phyloP scores from a whole-genome alignment of 2,888 invertebrate genomes.

The Calameuta filiformis region DNA sequence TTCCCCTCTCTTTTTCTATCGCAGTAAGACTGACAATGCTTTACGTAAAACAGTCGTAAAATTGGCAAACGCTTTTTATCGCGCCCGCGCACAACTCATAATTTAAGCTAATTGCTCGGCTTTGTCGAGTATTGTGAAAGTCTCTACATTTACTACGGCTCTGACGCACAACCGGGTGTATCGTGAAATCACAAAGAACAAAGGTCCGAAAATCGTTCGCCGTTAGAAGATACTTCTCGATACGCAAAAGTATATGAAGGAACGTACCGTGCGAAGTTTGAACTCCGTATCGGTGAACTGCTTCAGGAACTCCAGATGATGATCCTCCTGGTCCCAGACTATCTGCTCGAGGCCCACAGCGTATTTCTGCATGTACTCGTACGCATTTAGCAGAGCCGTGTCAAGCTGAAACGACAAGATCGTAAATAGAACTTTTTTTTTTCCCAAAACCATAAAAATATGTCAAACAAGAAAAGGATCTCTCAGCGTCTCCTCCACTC shows the following conservation, averaged over 20 bases:
- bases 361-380: conserved; percentile 76
- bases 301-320: conserved; percentile 66
- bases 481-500: conserved; percentile 40
- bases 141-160: neutral
- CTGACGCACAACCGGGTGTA: neutral
- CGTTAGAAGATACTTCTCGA: conserved; percentile 22
- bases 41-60: conserved; percentile 49
- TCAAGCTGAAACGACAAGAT: conserved; percentile 66
- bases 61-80: conserved; percentile 36
- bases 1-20: neutral
- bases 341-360: conserved; percentile 79
- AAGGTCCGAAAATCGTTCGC: conserved; percentile 26
- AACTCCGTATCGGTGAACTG: conserved; percentile 73
- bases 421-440: neutral
- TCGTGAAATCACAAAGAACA: conserved; percentile 20
- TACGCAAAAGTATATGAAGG: neutral
- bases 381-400: conserved; percentile 70
- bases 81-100: conserved; percentile 20
- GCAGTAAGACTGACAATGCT: neutral
- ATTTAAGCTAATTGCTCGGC: conserved; percentile 33
- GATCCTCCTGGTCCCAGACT: conserved; percentile 71
- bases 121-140: conserved; percentile 36
- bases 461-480: neutral
- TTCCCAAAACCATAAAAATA: neutral
- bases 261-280: conserved; percentile 70